Percentiles rank a stretch among this genome's conserved stretches.
Conservation (phyloP, 2,797 vertebrate species). For the Silurus aristotelis region DNA sequence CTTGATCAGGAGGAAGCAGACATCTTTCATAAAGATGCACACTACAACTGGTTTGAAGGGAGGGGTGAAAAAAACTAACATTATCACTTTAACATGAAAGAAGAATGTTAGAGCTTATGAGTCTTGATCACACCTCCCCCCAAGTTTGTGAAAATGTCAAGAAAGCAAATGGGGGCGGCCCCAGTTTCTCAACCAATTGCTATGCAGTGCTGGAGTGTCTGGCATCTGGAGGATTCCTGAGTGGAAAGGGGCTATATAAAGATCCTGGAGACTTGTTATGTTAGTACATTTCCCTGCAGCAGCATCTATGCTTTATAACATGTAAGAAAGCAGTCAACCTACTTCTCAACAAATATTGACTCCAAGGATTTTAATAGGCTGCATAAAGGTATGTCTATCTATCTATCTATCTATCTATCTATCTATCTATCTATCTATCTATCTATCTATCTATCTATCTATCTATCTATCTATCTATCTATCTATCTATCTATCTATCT, state of each 20-base stretch:
- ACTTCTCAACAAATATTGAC: conserved; percentile 7
- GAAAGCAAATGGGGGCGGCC: conserved; percentile 39
- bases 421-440: background rate
- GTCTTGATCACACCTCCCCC: background rate
- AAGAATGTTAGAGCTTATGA: background rate
- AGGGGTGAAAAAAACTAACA: too few species aligned
- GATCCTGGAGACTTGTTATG: conserved; percentile 24
- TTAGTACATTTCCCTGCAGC: conserved; percentile 21
- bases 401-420: background rate
- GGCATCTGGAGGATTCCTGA: conserved; percentile 16
- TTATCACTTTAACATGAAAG: background rate
- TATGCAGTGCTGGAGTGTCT: conserved; percentile 19
- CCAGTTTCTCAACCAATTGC: conserved; percentile 47
- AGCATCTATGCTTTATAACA: conserved; percentile 33
- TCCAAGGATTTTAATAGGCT: conserved; percentile 40
- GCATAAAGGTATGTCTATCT: conserved; percentile 42
- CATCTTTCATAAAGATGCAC: background rate
- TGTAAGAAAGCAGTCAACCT: background rate
- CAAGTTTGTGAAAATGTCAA: conserved; percentile 50
- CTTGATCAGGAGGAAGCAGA: background rate
- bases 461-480: background rate
- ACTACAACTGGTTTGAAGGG: background rate
- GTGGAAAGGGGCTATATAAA: conserved; percentile 45
- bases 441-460: background rate
- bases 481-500: background rate